Base-by-base conservation (phyloP, 2,113 vertebrate genomes). In the Globicephala melas region DNA sequence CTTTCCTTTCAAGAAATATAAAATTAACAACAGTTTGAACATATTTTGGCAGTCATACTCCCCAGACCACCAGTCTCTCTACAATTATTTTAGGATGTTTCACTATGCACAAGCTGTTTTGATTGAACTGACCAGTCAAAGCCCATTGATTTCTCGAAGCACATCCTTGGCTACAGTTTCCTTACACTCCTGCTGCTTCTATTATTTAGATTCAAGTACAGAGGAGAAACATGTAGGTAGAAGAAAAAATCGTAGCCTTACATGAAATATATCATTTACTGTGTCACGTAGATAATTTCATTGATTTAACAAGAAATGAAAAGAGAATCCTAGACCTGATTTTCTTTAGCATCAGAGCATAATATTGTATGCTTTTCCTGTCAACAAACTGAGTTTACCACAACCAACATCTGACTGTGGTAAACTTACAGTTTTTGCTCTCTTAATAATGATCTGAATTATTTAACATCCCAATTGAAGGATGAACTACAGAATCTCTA, bases 121-220 rank as follows among this genome's bases (percentile, higher is more conserved):
- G 55, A 91, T 85, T 96, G 83, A 93, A 33, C 41, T 90, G 38
- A 53, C 44, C 12, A 94, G 76, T 94, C 65, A 96, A 95, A 98
- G 63, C 8, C 15, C 60, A 95, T 81, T 93, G 83, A 97, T 95
- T 96, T 95, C 36, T 82, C 63, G 53, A 73, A 84, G 83, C 17
- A 60, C 71, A 89, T 89, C 1, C 11, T 94, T 86, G 38, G 53
- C 87, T 77, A 74, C 2, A 82, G 67, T 92, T 93, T 96, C 41
- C 71, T 95, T 88, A 38, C 33, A 79, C 11, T 68, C 50, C 70
- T 82, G 62, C 60, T 94, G 53, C n/a, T 82, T 96, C 70, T 91
- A 77, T 65, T 80, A 53, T 62, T 82, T 95, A 91, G 36, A 94
- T 53, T 94, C 23, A 77, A 93, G 41, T 83, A 68, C 62, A 89